Conservation (phyloP, 2,113 vertebrate genomes). For the Steatornis caripensis region DNA sequence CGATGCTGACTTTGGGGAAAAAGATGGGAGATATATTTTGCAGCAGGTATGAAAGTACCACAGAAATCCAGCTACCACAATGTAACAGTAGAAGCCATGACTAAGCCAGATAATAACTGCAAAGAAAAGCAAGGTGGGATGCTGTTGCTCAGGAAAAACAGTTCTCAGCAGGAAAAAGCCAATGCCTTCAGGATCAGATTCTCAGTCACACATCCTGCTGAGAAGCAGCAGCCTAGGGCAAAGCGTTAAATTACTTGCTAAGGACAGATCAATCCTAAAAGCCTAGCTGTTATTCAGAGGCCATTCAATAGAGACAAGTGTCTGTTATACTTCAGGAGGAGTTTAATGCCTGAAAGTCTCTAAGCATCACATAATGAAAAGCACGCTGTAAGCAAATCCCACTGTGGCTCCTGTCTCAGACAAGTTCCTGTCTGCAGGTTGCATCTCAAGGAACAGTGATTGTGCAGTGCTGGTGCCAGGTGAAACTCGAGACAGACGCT, state of each 20-base stretch:
- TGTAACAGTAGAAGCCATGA: background rate
- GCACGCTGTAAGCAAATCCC: background rate
- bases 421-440: background rate
- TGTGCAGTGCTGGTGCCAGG: background rate
- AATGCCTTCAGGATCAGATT: constrained; percentile 7
- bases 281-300: background rate
- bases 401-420: background rate
- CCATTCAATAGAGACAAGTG: background rate
- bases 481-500: background rate
- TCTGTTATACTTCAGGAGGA: background rate
- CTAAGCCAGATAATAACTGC: background rate
- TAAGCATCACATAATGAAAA: background rate
- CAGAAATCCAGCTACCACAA: background rate
- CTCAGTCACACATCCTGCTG: background rate
- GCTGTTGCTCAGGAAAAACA: constrained; percentile 1
- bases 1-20: background rate
- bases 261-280: constrained; percentile 28
- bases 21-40: background rate
- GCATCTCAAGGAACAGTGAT: background rate
- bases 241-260: constrained; percentile 29
- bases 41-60: background rate
- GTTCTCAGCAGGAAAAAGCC: constrained; percentile 24
- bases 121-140: background rate
- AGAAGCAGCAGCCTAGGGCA: background rate
- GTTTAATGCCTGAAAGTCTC: background rate